phyloP scores from a whole-genome alignment of 1,140 invertebrate genomes.

The Drosophila asahinai region DNA sequence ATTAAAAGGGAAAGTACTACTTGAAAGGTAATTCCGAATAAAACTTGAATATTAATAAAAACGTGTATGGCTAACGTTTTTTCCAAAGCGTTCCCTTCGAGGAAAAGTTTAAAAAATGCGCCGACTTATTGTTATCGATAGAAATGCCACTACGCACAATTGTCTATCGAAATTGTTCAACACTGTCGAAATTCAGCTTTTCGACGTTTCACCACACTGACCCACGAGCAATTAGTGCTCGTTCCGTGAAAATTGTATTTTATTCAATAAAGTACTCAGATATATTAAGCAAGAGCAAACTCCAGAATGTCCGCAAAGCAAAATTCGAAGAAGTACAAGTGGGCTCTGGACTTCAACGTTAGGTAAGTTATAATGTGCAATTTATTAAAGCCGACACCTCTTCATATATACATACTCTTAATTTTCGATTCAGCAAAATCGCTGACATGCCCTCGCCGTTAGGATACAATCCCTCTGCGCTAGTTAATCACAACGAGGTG shows the following conservation, averaged over 20 bases:
- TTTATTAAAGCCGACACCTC: neutral
- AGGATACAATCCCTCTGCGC: slow-evolving; percentile 91
- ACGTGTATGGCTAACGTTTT: slow-evolving; percentile 10
- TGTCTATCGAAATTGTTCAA: slow-evolving; percentile 5
- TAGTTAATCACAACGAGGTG: slow-evolving; percentile 90
- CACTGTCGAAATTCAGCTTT: slow-evolving; percentile 9
- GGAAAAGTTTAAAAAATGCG: slow-evolving; percentile 1
- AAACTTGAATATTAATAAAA: slow-evolving; percentile 61
- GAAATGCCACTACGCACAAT: neutral
- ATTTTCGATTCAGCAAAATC: slow-evolving; percentile 66
- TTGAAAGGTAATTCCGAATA: slow-evolving; percentile 78
- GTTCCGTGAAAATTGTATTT: slow-evolving; percentile 15
- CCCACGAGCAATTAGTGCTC: slow-evolving; percentile 36
- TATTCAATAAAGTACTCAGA: slow-evolving; percentile 41
- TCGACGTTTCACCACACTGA: slow-evolving; percentile 8
- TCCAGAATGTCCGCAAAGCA: slow-evolving; percentile 77
- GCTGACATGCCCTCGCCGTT: slow-evolving; percentile 91
- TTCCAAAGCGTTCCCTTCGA: slow-evolving; percentile 16
- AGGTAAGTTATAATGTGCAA: slow-evolving; percentile 40
- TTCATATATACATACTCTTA: neutral
- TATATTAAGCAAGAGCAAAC: slow-evolving; percentile 46
- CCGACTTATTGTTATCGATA: slow-evolving; percentile 2
- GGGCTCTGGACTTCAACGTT: slow-evolving; percentile 78
- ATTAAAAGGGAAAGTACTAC: slow-evolving; percentile 69
- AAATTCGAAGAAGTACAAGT: slow-evolving; percentile 76